Evolutionary conservation across 2,113 vertebrate species (phyloP), one percentile per base, ranked within the genome.

Genomic region (Danionella cerebrum): DNA sequence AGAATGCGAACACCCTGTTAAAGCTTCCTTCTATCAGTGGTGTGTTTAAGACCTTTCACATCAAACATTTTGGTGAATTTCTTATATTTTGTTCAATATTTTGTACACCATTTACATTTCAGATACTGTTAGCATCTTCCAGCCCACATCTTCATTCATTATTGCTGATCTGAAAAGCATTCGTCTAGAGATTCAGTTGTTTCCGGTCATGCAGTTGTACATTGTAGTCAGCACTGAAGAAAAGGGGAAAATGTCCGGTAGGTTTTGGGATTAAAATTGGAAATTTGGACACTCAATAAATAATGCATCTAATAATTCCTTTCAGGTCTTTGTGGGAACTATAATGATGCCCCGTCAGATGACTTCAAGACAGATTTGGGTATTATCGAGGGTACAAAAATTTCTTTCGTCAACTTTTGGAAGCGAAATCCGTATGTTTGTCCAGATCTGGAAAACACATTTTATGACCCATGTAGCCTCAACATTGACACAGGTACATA

Each of bases 401-500:
- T 7, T 31, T 2, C 58, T 2, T 62, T 62, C 33, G 58, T 47
- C 58, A 62, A 47, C 58, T 21, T 5, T 5, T 62, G 58, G 58
- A 62, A 16, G 6, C 16, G 45, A 16, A 47, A 78, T 6, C 1
- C 0, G 36, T 25, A 80, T 16, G 68, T 52, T 67, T 98, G 96
- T 58, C 79, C 82, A 12, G 78, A 93, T 19, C 71, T 83, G n/a
- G 84, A 69, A 70, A 85, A 76, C 38, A 80, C 29, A 51, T 81
- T 88, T 7, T 78, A 84, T 59, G 85, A 92, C 44, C 93, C 94
- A 16, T 98, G 96, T 44, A 72, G 74, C 18, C 75, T 89, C 70
- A 93, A 85, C 21, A 72, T 89, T 50, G 86, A 89, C 59, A 97
- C 88, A 2, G 93, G 95, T 97, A 78, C 45, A 7, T 31, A 4